phyloP scores from a whole-genome alignment of 2,797 vertebrate species.

The Alauda arvensis region DNA sequence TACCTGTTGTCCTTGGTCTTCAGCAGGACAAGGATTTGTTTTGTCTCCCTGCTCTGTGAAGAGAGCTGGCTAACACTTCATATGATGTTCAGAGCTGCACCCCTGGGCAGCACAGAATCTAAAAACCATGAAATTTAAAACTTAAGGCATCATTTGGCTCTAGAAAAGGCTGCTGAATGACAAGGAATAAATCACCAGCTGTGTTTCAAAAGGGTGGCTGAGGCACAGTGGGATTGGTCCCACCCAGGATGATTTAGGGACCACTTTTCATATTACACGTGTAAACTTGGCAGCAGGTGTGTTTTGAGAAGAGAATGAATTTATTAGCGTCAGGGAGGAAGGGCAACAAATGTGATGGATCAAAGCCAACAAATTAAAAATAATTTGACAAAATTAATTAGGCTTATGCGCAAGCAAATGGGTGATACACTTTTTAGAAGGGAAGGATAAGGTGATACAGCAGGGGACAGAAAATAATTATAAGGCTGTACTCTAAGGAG shows the following conservation, averaged over 20 bases:
- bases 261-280: not conserved
- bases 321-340: not conserved
- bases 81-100: too few species aligned
- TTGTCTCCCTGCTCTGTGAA: too few species aligned
- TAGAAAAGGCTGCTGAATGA: not conserved
- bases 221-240: not conserved
- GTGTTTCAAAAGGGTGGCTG: not conserved
- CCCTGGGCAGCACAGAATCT: too few species aligned
- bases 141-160: not conserved
- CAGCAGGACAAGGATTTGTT: too few species aligned
- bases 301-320: constrained; percentile 23
- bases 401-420: constrained; percentile 29
- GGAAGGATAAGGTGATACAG: constrained; percentile 17
- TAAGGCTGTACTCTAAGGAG: not conserved
- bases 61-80: too few species aligned
- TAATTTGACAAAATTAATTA: constrained; percentile 67
- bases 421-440: constrained; percentile 35
- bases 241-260: constrained; percentile 16
- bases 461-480: constrained; percentile 45
- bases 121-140: too few species aligned
- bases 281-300: constrained; percentile 18
- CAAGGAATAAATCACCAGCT: not conserved
- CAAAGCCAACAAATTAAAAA: constrained; percentile 55
- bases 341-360: constrained; percentile 37
- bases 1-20: too few species aligned